Evolutionary conservation across 37 sponge, comb jelly and placozoan species (phyloP), one percentile per base, ranked within the genome.

Genomic region (Geodia barretti): DNA sequence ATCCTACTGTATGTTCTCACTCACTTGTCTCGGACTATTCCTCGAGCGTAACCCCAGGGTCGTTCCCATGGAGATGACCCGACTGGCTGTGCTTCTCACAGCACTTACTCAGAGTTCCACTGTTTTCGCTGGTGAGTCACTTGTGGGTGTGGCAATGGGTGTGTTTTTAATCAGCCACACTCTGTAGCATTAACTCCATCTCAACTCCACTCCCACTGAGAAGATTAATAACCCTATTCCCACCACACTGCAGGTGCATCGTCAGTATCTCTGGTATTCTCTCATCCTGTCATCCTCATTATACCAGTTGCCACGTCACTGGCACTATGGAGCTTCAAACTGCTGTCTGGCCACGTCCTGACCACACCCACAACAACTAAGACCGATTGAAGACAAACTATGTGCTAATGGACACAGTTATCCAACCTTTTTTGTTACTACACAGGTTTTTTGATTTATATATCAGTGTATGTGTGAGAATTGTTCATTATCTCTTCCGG

Each of bases 11-110:
- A 62, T 81, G 1, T 81, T 77, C 38, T 84, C 88, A 9, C 69
- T 94, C 30, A 90, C 88, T n/a, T 72, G 85, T 62, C 75, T 94
- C 72, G 95, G 95, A 65, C 74, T 93, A 42, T 83, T 93, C 62
- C 82, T 89, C 39, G 93, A 93, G 42, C 75, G 28, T 5, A 78
- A 43, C 54, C 54, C 11, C 14, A 7, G 14, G 11, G 7, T 7
- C 14, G 54, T 47, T 7, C 54, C 14, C 11, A 7, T 47, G 54
- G 54, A 47, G 54, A 14, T 47, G 54, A 14, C 54, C 14, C 54
- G 54, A 47, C 54, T 47, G 11, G 14, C 54, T 17, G 54, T 19
- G 62, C 64, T 33, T 26, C 24, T 20, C 24, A 26, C 70, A 47
- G 35, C 26, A 59, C 32, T 32, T 79, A 17, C 40, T 20, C 42